These are phyloP conservation scores for Dynastes tityus DNA, from an alignment of 2,888 invertebrate species.

Conservation along the genomic window DNA sequence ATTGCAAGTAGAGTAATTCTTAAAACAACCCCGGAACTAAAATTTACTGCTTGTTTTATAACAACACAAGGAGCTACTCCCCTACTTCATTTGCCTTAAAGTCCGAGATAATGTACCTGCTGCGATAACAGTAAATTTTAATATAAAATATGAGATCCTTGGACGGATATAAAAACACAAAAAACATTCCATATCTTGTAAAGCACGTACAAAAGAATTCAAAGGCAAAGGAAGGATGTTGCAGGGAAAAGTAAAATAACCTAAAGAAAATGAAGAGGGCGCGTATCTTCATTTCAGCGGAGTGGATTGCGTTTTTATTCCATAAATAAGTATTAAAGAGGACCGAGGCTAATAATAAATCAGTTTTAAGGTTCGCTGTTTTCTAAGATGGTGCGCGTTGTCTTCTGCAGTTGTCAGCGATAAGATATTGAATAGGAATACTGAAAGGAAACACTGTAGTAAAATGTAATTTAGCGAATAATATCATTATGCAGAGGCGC, in stretches of 20 bases:
- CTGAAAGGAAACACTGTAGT: not conserved
- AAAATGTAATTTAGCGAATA: no score
- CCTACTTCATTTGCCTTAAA: slow-evolving; percentile 41
- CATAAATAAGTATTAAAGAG: slow-evolving; percentile 47
- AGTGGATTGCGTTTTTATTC: slow-evolving; percentile 43
- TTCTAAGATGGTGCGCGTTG: not conserved
- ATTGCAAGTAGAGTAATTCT: slow-evolving; percentile 25
- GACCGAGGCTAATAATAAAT: slow-evolving; percentile 44
- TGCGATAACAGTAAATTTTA: slow-evolving; percentile 46
- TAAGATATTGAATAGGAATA: not conserved
- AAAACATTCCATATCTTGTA: slow-evolving; percentile 44
- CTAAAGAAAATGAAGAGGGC: slow-evolving; percentile 32
- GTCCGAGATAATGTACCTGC: slow-evolving; percentile 45
- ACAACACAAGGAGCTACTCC: slow-evolving; percentile 25
- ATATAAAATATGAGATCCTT: slow-evolving; percentile 42
- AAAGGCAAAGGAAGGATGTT: slow-evolving; percentile 37
- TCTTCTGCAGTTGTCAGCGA: not conserved
- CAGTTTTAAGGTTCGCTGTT: slow-evolving; percentile 41
- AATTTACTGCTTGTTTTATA: slow-evolving; percentile 45
- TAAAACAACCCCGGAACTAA: slow-evolving; percentile 18
- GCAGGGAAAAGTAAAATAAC: slow-evolving; percentile 33
- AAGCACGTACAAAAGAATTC: slow-evolving; percentile 36
- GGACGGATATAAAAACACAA: slow-evolving; percentile 33
- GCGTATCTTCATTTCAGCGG: slow-evolving; percentile 31
- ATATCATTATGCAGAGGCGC: no score